Percentiles rank a stretch among this genome's conserved stretches.
phyloP scores from a whole-genome alignment of 2,888 invertebrate species.

The Melolontha melolontha region DNA sequence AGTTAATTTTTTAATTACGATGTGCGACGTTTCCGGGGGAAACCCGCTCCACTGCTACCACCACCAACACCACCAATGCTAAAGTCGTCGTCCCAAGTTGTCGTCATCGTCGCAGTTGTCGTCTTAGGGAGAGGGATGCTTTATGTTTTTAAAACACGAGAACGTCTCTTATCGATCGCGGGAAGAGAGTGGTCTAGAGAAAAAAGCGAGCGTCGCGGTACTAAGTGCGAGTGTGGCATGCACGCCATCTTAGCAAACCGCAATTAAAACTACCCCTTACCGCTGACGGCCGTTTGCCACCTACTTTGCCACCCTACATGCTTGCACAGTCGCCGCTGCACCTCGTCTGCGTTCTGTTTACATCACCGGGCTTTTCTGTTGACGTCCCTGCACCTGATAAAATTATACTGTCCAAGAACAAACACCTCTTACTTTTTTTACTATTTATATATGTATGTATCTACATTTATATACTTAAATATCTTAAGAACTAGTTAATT shows the following conservation, averaged over 20 bases:
- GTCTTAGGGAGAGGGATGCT: constrained; percentile 52
- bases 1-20: constrained; percentile 43
- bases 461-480: too few relatives aligned
- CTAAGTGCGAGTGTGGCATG: constrained; percentile 67
- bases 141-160: constrained; percentile 65
- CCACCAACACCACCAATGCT: background rate
- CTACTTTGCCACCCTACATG: constrained; percentile 44
- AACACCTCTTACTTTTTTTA: too few relatives aligned
- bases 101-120: constrained; percentile 24
- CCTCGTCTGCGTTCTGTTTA: constrained; percentile 41
- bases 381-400: constrained; percentile 28
- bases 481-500: too few relatives aligned
- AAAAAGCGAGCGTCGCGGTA: constrained; percentile 65
- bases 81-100: constrained; percentile 27
- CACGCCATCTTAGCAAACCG: constrained; percentile 67
- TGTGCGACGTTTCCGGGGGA: constrained; percentile 16
- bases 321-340: constrained; percentile 43
- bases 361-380: constrained; percentile 40
- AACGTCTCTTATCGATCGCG: constrained; percentile 63
- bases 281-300: constrained; percentile 52
- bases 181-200: constrained; percentile 48
- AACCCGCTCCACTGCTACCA: background rate
- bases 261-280: constrained; percentile 62
- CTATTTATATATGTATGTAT: too few relatives aligned
- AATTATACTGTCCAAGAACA: background rate